phyloP scores from a whole-genome alignment of 2,797 vertebrate genomes.

The Apodemus agrarius region DNA sequence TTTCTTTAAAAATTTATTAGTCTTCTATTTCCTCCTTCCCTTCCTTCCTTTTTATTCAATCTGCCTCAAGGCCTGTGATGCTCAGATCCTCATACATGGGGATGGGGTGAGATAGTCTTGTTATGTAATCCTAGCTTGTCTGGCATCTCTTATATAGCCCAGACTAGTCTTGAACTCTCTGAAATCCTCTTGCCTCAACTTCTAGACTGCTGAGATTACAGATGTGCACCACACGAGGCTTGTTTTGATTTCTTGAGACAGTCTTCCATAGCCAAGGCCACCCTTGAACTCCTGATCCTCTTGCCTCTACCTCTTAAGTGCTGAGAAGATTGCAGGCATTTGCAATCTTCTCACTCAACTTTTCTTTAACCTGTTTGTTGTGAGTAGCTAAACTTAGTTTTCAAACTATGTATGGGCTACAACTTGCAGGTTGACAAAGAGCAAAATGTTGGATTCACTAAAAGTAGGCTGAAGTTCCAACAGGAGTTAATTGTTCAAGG shows the following conservation, averaged over 20 bases:
- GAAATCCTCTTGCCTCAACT: not conserved
- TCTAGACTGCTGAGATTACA: not conserved
- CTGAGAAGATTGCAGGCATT: not conserved
- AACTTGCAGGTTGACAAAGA: conserved; percentile 17
- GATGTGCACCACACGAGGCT: not conserved
- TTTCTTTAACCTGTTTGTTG: not conserved
- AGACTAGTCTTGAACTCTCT: not conserved
- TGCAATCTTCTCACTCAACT: not conserved
- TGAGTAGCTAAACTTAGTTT: conserved; percentile 24
- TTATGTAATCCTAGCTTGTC: not conserved
- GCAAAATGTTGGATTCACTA: not conserved
- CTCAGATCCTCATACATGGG: not conserved
- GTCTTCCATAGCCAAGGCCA: not conserved
- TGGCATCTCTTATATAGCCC: not conserved
- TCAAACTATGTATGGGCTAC: not conserved
- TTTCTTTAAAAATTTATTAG: not conserved
- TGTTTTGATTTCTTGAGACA: not conserved
- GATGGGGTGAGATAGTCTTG: not conserved
- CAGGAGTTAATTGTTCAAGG: not conserved
- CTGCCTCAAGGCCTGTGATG: not conserved
- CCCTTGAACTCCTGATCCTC: not conserved
- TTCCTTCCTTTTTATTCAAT: not conserved
- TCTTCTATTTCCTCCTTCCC: not conserved
- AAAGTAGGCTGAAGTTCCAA: not conserved
- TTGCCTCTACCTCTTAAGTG: not conserved